Conservation (phyloP, 2,113 vertebrate genomes). For the Hyaena hyaena region DNA sequence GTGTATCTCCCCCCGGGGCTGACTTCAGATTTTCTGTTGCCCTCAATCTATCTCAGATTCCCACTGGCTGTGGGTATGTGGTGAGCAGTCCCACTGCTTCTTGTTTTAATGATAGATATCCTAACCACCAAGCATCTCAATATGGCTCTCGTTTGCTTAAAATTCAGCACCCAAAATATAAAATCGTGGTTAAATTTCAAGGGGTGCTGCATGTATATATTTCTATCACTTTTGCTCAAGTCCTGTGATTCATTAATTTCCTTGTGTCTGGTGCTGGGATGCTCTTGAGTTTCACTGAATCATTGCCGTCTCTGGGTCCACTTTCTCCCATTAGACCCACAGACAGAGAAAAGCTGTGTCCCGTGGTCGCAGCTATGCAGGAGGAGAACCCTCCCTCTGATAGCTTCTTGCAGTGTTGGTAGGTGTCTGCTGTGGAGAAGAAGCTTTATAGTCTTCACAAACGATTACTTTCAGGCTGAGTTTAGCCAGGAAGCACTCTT, state of each 20-base stretch:
- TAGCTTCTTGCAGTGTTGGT: neutral
- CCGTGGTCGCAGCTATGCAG: neutral
- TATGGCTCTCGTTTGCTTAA: neutral
- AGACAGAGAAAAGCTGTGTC: neutral
- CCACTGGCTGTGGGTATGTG: rapidly evolving
- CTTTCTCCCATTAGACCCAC: neutral
- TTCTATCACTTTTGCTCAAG: neutral
- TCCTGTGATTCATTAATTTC: neutral
- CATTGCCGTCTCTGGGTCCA: neutral
- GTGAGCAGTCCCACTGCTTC: rapidly evolving
- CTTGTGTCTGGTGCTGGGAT: neutral
- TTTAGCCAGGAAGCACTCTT: neutral
- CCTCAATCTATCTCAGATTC: neutral
- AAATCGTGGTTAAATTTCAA: neutral
- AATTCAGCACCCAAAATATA: neutral
- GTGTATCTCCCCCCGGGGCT: neutral
- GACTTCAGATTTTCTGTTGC: rapidly evolving
- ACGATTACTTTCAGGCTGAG: neutral
- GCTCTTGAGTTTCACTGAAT: neutral
- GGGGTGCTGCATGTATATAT: rapidly evolving
- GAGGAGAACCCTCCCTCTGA: no score
- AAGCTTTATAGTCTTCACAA: neutral
- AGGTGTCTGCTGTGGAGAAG: no score
- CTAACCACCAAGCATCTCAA: neutral
- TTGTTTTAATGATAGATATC: rapidly evolving